These are phyloP conservation scores for Subanguina moxae DNA, from an alignment of 1,140 invertebrate species.

Conservation along the genomic window DNA sequence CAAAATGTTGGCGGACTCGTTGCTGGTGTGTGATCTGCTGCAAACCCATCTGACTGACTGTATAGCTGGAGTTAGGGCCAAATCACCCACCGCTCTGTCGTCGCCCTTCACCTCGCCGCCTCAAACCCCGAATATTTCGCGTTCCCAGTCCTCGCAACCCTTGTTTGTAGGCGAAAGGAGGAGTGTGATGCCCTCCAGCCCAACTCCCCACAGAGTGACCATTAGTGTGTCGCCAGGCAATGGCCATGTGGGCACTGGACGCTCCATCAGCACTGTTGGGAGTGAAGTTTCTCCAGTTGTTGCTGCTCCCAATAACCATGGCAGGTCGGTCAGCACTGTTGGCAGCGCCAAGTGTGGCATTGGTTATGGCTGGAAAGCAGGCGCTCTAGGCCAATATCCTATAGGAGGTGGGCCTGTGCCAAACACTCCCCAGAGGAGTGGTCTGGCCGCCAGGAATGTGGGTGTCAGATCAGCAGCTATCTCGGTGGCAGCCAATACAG, in stretches of 20 bases:
- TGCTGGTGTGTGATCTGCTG: slow-evolving; percentile 42
- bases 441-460: too few species aligned
- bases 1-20: slow-evolving; percentile 42
- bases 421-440: too few species aligned
- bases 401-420: too few species aligned
- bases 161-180: neutral
- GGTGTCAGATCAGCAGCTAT: neutral
- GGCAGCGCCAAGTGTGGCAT: too few species aligned
- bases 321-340: neutral
- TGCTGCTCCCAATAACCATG: neutral
- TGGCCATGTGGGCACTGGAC: neutral
- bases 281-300: neutral
- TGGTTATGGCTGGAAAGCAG: too few species aligned
- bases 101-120: slow-evolving; percentile 30
- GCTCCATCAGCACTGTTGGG: too few species aligned
- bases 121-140: neutral
- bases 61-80: slow-evolving; percentile 33
- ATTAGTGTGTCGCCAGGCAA: neutral
- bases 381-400: too few species aligned
- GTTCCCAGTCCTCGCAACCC: slow-evolving; percentile 10
- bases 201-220: neutral
- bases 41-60: slow-evolving; percentile 33
- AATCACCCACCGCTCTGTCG: slow-evolving; percentile 35
- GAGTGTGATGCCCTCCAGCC: neutral
- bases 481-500: neutral